These are phyloP conservation scores for Rotaria macrura DNA, from an alignment of 2,888 invertebrate species.

Conservation along the genomic window DNA sequence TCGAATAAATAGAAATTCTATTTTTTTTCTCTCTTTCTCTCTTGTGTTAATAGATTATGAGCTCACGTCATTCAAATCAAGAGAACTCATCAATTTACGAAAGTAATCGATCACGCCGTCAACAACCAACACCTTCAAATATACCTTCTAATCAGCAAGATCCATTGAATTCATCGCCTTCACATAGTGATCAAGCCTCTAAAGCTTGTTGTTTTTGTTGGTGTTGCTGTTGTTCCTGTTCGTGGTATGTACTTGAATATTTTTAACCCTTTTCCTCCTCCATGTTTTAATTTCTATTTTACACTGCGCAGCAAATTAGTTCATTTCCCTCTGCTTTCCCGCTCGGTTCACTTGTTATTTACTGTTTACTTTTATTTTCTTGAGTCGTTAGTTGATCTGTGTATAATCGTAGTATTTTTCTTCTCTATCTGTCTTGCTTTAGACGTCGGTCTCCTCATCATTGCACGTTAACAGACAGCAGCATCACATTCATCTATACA, in stretches of 20 bases:
- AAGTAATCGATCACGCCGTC: conserved; percentile 23
- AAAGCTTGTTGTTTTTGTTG: conserved; percentile 61
- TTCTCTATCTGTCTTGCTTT: neutral
- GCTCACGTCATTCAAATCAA: conserved; percentile 27
- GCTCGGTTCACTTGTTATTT: neutral
- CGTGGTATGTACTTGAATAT: conserved; percentile 54
- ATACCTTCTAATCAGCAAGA: conserved; percentile 23
- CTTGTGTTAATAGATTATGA: neutral
- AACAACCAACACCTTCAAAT: conserved; percentile 19
- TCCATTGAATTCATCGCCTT: conserved; percentile 36
- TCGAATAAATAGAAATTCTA: neutral
- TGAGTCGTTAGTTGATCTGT: neutral
- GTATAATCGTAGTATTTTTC: neutral
- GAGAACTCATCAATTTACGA: conserved; percentile 30
- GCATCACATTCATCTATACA: neutral
- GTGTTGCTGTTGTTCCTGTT: conserved; percentile 64
- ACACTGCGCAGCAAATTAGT: neutral
- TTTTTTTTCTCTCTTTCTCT: too few species aligned
- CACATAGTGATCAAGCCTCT: conserved; percentile 36
- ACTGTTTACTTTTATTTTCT: neutral
- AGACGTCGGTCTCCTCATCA: neutral
- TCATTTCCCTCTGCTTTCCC: neutral
- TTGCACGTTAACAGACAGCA: neutral
- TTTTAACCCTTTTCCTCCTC: neutral
- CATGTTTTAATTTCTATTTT: neutral